Evolutionary conservation across 2,797 vertebrate species (phyloP), one percentile per base, ranked within the genome.

Genomic region (Propithecus perrieri): DNA sequence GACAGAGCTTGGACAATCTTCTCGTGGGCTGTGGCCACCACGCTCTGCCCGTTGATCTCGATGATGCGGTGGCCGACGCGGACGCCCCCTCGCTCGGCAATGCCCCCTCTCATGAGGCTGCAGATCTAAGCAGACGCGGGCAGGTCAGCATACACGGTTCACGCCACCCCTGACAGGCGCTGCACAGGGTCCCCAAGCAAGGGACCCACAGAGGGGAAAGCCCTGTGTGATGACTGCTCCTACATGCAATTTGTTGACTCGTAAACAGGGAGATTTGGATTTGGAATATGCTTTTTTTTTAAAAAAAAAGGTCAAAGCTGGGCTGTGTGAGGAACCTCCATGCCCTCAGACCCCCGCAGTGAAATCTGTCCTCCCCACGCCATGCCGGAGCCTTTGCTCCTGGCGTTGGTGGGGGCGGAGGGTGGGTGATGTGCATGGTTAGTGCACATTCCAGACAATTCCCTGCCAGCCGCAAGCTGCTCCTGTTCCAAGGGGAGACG

Each of bases 1-100:
- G 99, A 99, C 97, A 99, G 97, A 5, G 99, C 99, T 97, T 99
- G 99, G 65, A 99, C 99, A 9, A 99, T 99, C 99, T 99, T 99
- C 98, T 99, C 99, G 0, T 99, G 99, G 57, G 99, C 99, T 0
- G 99, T 99, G 48, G 99, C 99, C 96, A 99, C 99, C 30, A 99
- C 99, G 0, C 99, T 99, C 98, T 99, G 99, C 57, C 99, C 99
- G 0, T 99, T 99, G 98, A 99, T 99, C 98, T 99, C 99, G 26
- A 99, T 99, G 94, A 99, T 99, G 38, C 99, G 99, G 97, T 99
- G 99, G 85, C 99, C 99, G 6, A 99, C 99, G 0, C 99, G 98
- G 7, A 99, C 99, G 0, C 99, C 99, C 0, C 99, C 99, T 97
- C 99, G 98, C 98, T 99, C 99, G 0, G 99, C 99, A 38, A 99